Evolutionary conservation across 2,113 vertebrate genomes (phyloP).

Genomic region (Oreochromis spilurus): DNA sequence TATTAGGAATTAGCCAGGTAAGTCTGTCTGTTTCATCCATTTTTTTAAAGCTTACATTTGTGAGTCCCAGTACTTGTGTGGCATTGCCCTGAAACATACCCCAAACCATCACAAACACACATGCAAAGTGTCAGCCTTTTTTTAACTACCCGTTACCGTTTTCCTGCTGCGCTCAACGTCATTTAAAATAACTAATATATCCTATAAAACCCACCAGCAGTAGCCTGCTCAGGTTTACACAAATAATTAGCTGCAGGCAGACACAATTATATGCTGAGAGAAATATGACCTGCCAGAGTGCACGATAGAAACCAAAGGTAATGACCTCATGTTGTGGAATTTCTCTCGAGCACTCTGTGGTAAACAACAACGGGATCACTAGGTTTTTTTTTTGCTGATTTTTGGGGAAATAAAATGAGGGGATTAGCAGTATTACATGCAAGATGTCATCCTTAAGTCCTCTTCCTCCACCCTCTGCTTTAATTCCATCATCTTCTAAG

Average conservation of each 20-base stretch:
- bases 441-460: background rate
- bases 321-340: slow-evolving; percentile 50
- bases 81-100: background rate
- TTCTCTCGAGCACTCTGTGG: background rate
- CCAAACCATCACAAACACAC: slow-evolving; percentile 21
- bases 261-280: slow-evolving; percentile 50
- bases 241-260: slow-evolving; percentile 65
- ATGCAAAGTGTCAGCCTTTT: slow-evolving; percentile 31
- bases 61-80: slow-evolving; percentile 12
- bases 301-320: slow-evolving; percentile 21
- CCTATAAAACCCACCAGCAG: slow-evolving; percentile 50
- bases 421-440: slow-evolving; percentile 14
- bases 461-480: background rate
- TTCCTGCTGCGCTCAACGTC: slow-evolving; percentile 51
- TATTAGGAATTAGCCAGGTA: background rate
- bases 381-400: background rate
- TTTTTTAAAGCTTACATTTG: background rate
- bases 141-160: slow-evolving; percentile 41
- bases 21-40: background rate
- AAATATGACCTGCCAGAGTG: slow-evolving; percentile 58
- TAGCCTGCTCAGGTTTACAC: slow-evolving; percentile 55
- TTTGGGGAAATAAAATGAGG: background rate
- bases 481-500: background rate
- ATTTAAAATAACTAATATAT: slow-evolving; percentile 64
- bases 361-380: slow-evolving; percentile 37